These are phyloP conservation scores for Bettongia penicillata DNA, from an alignment of 2,113 vertebrate genomes.

Conservation along the genomic window DNA sequence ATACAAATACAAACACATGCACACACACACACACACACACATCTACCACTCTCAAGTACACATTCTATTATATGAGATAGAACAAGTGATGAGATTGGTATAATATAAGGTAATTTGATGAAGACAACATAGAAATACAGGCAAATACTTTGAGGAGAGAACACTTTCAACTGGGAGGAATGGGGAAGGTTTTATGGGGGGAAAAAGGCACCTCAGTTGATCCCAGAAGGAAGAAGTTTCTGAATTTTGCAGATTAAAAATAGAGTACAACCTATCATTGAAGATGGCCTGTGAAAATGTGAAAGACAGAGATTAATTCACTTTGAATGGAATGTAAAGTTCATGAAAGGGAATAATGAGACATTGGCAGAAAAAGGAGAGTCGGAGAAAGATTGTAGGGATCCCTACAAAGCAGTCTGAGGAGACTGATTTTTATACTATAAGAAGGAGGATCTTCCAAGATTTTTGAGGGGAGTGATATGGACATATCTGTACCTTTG, in stretches of 20 bases:
- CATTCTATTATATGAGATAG: background rate
- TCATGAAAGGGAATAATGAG: background rate
- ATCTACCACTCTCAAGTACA: background rate
- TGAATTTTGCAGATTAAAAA: background rate
- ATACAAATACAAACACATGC: too few relatives aligned
- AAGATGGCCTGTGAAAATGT: background rate
- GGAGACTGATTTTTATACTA: background rate
- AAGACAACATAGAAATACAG: background rate
- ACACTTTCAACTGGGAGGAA: background rate
- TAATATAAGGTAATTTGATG: background rate
- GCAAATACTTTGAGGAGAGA: background rate
- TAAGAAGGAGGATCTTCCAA: background rate
- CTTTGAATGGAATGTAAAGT: background rate
- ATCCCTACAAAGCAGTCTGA: background rate
- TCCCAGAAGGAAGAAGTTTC: background rate
- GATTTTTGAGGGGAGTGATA: too few relatives aligned
- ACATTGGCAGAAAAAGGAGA: background rate
- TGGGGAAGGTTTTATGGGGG: background rate
- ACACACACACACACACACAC: too few relatives aligned
- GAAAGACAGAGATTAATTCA: background rate
- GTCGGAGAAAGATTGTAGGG: background rate
- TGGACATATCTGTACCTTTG: too few relatives aligned
- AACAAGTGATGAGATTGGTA: background rate
- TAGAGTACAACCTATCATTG: background rate
- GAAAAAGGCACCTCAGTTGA: background rate